Percentiles rank a stretch among this genome's conserved stretches.
phyloP scores from a whole-genome alignment of 2,888 invertebrate species.

The Neocrepidodera transversa region DNA sequence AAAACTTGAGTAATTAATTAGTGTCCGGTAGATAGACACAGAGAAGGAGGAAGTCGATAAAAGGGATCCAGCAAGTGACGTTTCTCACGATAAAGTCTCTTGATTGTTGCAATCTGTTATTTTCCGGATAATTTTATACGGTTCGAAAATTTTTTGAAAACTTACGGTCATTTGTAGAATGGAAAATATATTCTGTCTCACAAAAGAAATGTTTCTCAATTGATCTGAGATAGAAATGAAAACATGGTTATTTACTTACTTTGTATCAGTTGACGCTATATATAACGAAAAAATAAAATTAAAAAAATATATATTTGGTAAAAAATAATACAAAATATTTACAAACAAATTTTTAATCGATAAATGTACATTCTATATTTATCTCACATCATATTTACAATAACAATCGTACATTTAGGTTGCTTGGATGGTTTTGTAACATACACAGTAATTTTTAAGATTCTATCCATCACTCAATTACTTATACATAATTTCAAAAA shows the following conservation, averaged over 20 bases:
- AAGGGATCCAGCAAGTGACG: constrained; percentile 3
- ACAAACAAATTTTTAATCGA: constrained; percentile 35
- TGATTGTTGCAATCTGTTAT: background rate
- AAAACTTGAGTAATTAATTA: constrained; percentile 12
- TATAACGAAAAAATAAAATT: no score
- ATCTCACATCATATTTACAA: constrained; percentile 36
- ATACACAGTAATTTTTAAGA: background rate
- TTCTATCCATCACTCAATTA: background rate
- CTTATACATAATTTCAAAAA: no score
- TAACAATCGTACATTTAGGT: constrained; percentile 32
- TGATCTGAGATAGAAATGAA: no score
- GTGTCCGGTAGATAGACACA: background rate
- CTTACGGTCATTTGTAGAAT: no score
- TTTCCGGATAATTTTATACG: background rate
- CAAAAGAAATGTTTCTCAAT: no score
- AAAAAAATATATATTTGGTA: no score
- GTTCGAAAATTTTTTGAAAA: no score
- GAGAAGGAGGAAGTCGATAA: constrained; percentile 3
- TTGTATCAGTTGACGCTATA: no score
- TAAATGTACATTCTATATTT: constrained; percentile 34
- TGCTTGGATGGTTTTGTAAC: constrained; percentile 5
- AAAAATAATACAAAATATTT: no score
- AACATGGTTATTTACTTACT: no score
- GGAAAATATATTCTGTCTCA: no score
- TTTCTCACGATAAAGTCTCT: constrained; percentile 4